Evolutionary conservation across 2,888 invertebrate species (phyloP).

Genomic region (Phortica magna): DNA sequence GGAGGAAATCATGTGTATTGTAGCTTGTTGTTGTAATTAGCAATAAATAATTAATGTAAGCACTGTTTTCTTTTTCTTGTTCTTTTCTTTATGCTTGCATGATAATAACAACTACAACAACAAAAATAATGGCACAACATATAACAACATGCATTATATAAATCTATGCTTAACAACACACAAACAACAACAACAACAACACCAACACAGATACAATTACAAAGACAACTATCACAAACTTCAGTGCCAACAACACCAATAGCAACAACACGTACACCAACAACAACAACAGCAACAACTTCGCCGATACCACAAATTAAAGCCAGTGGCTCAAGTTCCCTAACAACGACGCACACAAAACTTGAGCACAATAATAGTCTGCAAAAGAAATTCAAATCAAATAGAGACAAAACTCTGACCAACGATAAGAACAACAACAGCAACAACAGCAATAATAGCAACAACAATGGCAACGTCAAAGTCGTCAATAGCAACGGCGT

Average conservation of each 20-base stretch:
- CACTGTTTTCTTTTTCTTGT: not conserved
- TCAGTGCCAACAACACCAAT: slow-evolving; percentile 56
- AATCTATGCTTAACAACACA: slow-evolving; percentile 47
- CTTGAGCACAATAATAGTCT: slow-evolving; percentile 15
- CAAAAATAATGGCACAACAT: slow-evolving; percentile 28
- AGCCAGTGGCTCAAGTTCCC: slow-evolving; percentile 38
- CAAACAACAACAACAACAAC: slow-evolving; percentile 47
- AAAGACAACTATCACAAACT: slow-evolving; percentile 49
- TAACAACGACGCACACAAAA: slow-evolving; percentile 31
- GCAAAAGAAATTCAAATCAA: slow-evolving; percentile 54
- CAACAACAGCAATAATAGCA: slow-evolving; percentile 37
- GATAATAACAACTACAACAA: slow-evolving; percentile 46
- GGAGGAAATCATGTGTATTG: no score
- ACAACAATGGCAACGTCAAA: slow-evolving; percentile 37
- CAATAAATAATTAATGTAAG: no score
- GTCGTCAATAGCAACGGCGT: slow-evolving; percentile 56
- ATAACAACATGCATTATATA: slow-evolving; percentile 34
- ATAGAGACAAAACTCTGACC: slow-evolving; percentile 50
- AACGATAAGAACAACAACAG: slow-evolving; percentile 38
- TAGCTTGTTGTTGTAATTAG: no score
- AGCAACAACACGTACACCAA: slow-evolving; percentile 43
- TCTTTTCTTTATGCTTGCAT: not conserved
- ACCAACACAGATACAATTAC: slow-evolving; percentile 41
- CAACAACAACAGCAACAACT: slow-evolving; percentile 40
- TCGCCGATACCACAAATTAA: slow-evolving; percentile 34